Percentiles rank a stretch among this genome's conserved stretches.
Evolutionary conservation across 2,113 vertebrate species (phyloP).

Genomic region (Ctenomys sociabilis): DNA sequence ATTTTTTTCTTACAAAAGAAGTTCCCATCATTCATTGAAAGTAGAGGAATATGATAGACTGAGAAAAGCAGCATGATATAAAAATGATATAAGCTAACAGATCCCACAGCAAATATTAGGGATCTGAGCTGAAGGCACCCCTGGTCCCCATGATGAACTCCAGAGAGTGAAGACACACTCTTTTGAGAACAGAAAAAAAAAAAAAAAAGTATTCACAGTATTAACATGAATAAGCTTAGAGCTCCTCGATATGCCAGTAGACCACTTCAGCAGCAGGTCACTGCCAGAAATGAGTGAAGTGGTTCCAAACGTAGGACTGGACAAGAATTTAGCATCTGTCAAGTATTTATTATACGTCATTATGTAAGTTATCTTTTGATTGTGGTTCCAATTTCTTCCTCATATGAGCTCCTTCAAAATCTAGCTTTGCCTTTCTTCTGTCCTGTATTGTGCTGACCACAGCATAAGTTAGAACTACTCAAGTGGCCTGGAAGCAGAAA

Average conservation of each 20-base stretch:
- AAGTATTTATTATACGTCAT: background rate
- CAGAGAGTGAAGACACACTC: too few species aligned
- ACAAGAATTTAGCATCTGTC: background rate
- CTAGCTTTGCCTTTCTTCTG: background rate
- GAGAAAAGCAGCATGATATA: background rate
- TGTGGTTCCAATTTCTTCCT: background rate
- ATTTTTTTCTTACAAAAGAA: constrained; percentile 70
- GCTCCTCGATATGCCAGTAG: background rate
- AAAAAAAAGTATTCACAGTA: background rate
- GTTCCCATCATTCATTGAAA: constrained; percentile 62
- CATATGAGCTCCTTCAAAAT: background rate
- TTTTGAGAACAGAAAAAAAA: background rate
- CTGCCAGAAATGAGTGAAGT: background rate
- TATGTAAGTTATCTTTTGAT: background rate
- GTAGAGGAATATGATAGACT: constrained; percentile 47
- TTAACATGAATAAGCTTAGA: background rate
- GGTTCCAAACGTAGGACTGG: background rate
- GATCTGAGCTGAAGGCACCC: background rate
- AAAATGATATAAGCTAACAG: constrained; percentile 18
- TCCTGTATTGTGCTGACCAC: background rate
- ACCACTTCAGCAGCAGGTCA: background rate
- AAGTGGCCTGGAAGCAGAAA: background rate
- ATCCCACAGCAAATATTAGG: background rate
- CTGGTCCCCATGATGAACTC: accelerated
- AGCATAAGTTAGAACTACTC: background rate